Evolutionary conservation across 1,140 invertebrate genomes (phyloP).

Genomic region (Hyles vespertilio): DNA sequence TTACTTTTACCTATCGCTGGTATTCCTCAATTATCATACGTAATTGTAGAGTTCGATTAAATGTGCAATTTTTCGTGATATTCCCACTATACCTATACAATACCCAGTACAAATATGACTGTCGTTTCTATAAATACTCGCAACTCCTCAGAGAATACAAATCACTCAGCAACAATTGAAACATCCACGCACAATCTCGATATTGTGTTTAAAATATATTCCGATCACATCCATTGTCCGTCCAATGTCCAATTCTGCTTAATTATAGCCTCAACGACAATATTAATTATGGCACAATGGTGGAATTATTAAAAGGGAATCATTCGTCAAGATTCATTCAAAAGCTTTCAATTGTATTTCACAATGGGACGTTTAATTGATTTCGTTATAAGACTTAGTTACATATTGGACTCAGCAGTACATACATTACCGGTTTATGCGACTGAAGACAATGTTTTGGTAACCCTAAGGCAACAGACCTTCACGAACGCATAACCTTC

Average conservation of each 20-base stretch:
- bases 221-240: constrained; percentile 17
- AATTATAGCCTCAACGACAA: constrained; percentile 11
- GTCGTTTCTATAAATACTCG: background rate
- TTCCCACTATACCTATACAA: no score
- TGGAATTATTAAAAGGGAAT: constrained; percentile 19
- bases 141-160: background rate
- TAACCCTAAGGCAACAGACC: no score
- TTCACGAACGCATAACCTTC: no score
- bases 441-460: no score
- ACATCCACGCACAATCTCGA: background rate
- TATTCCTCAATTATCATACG: no score
- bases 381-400: no score
- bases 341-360: constrained; percentile 19
- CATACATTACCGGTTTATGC: no score
- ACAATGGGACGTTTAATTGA: constrained; percentile 3
- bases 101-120: no score
- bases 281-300: constrained; percentile 22
- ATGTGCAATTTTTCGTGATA: no score
- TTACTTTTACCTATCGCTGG: no score
- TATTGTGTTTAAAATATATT: constrained; percentile 12
- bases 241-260: constrained; percentile 14
- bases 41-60: no score
- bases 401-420: no score
- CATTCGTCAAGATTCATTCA: constrained; percentile 19
- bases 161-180: background rate